These are phyloP conservation scores for Sinopyrophorus schimmeli DNA, from an alignment of 2,888 invertebrate genomes.

Conservation along the genomic window DNA sequence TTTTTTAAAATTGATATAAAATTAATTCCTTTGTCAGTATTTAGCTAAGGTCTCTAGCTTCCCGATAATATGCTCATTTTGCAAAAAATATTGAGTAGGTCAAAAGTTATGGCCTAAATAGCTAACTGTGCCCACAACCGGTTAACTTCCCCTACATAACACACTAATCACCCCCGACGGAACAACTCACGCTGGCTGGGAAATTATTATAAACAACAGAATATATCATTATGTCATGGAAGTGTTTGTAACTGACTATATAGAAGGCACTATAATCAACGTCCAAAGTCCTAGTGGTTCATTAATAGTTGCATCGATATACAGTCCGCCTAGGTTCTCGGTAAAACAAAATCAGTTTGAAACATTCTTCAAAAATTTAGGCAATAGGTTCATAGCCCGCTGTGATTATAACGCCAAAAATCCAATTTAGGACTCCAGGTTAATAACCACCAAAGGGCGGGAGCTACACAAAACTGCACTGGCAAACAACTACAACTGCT, in stretches of 20 bases:
- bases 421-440: too few species aligned
- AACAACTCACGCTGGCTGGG: conserved; percentile 26
- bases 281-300: conserved; percentile 11
- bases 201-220: conserved; percentile 27
- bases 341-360: conserved; percentile 4
- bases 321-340: conserved; percentile 1
- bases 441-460: conserved; percentile 5
- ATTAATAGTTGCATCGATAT: conserved; percentile 12
- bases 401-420: conserved; percentile 3
- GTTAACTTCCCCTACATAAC: too few species aligned
- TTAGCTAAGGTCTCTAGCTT: too few species aligned
- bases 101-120: too few species aligned
- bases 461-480: conserved; percentile 7
- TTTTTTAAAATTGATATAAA: too few species aligned
- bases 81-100: too few species aligned
- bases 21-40: too few species aligned
- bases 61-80: too few species aligned
- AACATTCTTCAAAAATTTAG: conserved; percentile 6
- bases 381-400: conserved; percentile 6
- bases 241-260: conserved; percentile 20
- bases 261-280: conserved; percentile 16
- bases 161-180: conserved; percentile 23
- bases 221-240: conserved; percentile 21
- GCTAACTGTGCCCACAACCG: too few species aligned
- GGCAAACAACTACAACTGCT: conserved; percentile 9